Conservation (phyloP, 2,797 vertebrate species). For the Tokudaia muenninki region DNA sequence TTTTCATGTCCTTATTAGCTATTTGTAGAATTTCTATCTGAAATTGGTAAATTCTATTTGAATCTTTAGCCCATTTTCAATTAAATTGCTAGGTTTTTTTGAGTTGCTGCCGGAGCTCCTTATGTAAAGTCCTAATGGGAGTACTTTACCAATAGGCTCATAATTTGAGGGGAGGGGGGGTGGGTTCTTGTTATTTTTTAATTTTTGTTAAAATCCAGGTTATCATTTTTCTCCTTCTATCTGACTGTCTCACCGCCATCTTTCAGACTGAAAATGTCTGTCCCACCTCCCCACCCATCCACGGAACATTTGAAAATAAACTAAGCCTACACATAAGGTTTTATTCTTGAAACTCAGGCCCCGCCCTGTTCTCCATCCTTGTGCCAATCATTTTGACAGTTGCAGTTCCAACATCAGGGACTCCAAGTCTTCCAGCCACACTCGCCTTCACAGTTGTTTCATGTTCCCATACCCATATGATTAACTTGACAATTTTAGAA, state of each 20-base stretch:
- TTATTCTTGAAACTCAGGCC: neutral
- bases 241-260: neutral
- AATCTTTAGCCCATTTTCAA: conserved; percentile 58
- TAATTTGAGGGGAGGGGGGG: neutral
- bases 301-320: neutral
- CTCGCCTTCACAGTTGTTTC: conserved; percentile 25
- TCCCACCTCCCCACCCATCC: neutral
- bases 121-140: conserved; percentile 1
- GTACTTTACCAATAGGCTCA: neutral
- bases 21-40: conserved; percentile 35
- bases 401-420: neutral
- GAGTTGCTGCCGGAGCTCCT: conserved; percentile 25
- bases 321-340: neutral
- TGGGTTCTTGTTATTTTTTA: conserved; percentile 26
- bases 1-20: conserved; percentile 67
- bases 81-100: conserved; percentile 26
- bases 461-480: neutral
- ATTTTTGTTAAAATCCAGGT: neutral
- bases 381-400: neutral
- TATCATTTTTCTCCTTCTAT: neutral
- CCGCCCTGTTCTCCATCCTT: neutral
- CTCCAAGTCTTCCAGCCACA: neutral
- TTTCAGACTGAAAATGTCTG: neutral
- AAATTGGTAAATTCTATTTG: conserved; percentile 53
- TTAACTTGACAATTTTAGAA: neutral